A percentile compares a stretch with the other conserved stretches of the same genome.
These are phyloP conservation scores for Agrochola lychnidis DNA, from an alignment of 2,888 invertebrate species.

Conservation along the genomic window DNA sequence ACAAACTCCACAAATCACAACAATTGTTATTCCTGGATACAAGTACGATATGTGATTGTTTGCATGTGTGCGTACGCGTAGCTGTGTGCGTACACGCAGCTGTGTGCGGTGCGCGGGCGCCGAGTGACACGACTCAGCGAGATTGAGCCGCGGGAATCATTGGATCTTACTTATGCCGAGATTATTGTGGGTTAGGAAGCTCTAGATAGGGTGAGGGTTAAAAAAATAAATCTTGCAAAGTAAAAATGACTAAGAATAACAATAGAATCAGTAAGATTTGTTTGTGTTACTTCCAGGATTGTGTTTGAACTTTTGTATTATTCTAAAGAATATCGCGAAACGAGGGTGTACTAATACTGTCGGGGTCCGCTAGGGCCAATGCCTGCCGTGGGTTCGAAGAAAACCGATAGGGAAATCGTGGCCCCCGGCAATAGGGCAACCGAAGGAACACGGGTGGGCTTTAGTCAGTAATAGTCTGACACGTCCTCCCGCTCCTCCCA, in stretches of 20 bases:
- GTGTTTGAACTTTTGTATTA: neutral
- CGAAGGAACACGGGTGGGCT: too few species aligned
- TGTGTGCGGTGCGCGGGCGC: slow-evolving; percentile 69
- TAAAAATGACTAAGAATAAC: neutral
- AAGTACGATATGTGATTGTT: neutral
- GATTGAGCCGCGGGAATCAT: slow-evolving; percentile 72
- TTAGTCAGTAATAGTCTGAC: too few species aligned
- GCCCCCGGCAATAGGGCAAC: too few species aligned
- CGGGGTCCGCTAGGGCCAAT: too few species aligned
- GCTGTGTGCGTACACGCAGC: slow-evolving; percentile 40
- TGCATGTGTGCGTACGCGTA: slow-evolving; percentile 28
- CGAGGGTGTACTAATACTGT: too few species aligned
- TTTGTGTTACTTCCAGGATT: neutral
- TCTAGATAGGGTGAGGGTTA: slow-evolving; percentile 5
- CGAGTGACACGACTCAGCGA: slow-evolving; percentile 77
- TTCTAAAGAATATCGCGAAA: too few species aligned
- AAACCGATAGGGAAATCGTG: too few species aligned
- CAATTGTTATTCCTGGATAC: slow-evolving; percentile 40
- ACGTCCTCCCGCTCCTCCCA: too few species aligned
- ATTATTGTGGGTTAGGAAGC: slow-evolving; percentile 28
- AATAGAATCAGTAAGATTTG: neutral
- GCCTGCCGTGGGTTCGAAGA: too few species aligned
- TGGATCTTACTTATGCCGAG: slow-evolving; percentile 59
- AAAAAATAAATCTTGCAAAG: neutral
- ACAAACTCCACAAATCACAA: slow-evolving; percentile 20